Evolutionary conservation across 2,113 vertebrate genomes (phyloP).

Genomic region (Microcebus murinus): DNA sequence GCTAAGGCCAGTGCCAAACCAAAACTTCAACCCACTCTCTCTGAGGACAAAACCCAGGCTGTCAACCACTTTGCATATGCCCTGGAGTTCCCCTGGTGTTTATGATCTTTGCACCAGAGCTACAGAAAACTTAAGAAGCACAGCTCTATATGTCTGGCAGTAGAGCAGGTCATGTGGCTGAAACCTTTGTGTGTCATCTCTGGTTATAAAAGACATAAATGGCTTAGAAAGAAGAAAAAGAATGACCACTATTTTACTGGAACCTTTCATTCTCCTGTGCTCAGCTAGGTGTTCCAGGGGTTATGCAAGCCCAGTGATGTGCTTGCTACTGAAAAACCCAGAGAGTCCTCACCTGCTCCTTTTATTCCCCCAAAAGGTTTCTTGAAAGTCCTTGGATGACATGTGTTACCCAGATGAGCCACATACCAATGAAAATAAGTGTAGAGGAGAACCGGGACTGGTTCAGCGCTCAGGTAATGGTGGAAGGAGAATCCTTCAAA

Average conservation of each 20-base stretch:
- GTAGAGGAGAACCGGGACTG: conserved; percentile 57
- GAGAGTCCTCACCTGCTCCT: not conserved
- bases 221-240: not conserved
- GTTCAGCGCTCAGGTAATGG: conserved; percentile 71
- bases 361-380: conserved; percentile 51
- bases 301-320: not conserved
- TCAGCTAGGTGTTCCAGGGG: not conserved
- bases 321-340: not conserved
- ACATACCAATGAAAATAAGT: conserved; percentile 71
- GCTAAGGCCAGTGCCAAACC: not conserved
- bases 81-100: not conserved
- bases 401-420: conserved; percentile 70
- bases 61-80: not conserved
- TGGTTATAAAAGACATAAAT: not conserved
- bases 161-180: not conserved
- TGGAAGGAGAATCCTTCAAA: not conserved
- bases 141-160: not conserved
- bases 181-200: not conserved
- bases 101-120: not conserved
- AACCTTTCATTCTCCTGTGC: not conserved
- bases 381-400: conserved; percentile 71
- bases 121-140: not conserved
- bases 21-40: not conserved
- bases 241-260: not conserved
- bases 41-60: not conserved